These are phyloP conservation scores for Hypocryptadius cinnamomeus DNA, from an alignment of 2,113 vertebrate species.

Conservation along the genomic window DNA sequence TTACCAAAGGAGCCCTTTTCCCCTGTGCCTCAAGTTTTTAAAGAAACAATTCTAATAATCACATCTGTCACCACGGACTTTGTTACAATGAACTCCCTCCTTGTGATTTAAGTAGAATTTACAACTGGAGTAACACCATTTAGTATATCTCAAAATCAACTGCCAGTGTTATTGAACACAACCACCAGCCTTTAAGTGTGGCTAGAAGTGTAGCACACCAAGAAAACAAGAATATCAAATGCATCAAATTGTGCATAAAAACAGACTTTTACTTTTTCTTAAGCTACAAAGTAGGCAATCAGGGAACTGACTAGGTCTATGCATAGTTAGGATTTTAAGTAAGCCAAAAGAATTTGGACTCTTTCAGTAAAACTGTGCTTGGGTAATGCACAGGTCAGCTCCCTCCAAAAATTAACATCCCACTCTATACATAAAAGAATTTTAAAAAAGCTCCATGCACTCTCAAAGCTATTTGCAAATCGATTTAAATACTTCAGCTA, in stretches of 20 bases:
- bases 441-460: background rate
- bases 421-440: background rate
- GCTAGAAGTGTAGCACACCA: background rate
- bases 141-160: background rate
- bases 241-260: constrained; percentile 8
- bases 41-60: background rate
- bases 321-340: constrained; percentile 34
- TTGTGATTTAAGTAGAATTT: background rate
- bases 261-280: background rate
- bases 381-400: background rate
- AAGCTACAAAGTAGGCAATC: background rate
- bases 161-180: background rate
- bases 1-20: background rate
- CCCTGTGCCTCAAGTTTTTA: background rate
- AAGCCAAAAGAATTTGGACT: background rate
- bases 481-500: background rate
- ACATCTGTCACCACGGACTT: background rate
- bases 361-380: background rate
- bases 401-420: background rate
- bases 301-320: background rate
- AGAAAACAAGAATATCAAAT: background rate
- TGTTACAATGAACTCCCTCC: background rate
- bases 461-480: constrained; percentile 3
- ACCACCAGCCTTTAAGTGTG: background rate
- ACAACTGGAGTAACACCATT: background rate